Conservation (phyloP, 2,797 vertebrate genomes). For the Falco rusticolus region DNA sequence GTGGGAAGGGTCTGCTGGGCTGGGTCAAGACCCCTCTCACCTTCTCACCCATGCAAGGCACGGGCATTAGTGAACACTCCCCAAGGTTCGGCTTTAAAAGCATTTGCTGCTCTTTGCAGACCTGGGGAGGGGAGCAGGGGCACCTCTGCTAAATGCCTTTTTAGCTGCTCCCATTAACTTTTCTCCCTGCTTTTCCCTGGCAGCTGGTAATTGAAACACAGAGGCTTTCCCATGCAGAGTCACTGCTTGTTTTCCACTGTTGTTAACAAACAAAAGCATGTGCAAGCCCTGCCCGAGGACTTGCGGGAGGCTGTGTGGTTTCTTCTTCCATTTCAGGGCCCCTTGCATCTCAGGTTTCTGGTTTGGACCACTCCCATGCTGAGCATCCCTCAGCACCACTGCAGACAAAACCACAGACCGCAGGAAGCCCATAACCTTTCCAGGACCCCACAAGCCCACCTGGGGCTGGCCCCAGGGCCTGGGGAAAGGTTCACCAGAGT, state of each 20-base stretch:
- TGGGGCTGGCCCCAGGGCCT: not conserved
- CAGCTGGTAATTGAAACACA: not conserved
- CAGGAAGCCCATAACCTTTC: not conserved
- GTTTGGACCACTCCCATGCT: fast-evolving
- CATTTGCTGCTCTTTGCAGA: not conserved
- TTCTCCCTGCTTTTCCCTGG: not conserved
- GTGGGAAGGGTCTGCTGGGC: not conserved
- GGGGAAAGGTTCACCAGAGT: not conserved
- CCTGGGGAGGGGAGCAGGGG: not conserved
- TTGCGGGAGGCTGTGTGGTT: not conserved
- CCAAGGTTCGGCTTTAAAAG: not conserved
- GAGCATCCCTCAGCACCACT: not conserved
- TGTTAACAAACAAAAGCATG: not conserved
- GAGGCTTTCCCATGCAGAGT: not conserved
- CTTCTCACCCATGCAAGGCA: not conserved
- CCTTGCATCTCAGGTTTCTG: not conserved
- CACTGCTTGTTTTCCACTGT: not conserved
- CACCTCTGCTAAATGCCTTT: not conserved
- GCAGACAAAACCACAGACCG: not conserved
- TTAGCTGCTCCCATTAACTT: not conserved
- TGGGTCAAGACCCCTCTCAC: not conserved
- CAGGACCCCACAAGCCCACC: not conserved
- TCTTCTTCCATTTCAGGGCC: not conserved
- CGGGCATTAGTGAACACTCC: not conserved
- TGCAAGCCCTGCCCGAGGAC: not conserved